Percentiles rank a stretch among this genome's conserved stretches.
Conservation (phyloP, 2,888 invertebrate genomes). For the Volucella zonaria region DNA sequence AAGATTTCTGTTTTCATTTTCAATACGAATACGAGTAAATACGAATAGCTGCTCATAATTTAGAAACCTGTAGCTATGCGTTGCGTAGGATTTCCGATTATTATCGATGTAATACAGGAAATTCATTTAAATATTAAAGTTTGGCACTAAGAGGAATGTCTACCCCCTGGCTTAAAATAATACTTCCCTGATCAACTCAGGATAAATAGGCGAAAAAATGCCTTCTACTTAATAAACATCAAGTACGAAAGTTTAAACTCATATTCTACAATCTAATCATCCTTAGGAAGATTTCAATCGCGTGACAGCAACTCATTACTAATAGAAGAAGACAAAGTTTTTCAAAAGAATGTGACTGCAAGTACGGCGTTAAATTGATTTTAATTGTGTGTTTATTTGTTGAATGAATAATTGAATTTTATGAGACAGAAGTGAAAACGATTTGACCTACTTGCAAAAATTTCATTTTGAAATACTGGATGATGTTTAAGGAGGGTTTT, state of each 20-base stretch:
- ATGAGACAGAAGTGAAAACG: slow-evolving; percentile 68
- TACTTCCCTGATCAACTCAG: too few relatives aligned
- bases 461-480: slow-evolving; percentile 22
- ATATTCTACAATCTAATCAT: slow-evolving; percentile 48
- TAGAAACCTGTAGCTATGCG: too few relatives aligned
- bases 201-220: slow-evolving; percentile 10
- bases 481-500: slow-evolving; percentile 40
- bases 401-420: slow-evolving; percentile 72
- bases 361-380: slow-evolving; percentile 72
- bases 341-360: slow-evolving; percentile 68
- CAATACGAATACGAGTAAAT: too few relatives aligned
- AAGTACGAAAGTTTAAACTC: slow-evolving; percentile 37
- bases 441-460: slow-evolving; percentile 67
- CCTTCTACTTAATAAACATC: slow-evolving; percentile 47
- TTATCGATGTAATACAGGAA: too few relatives aligned
- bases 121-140: too few relatives aligned
- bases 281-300: slow-evolving; percentile 58
- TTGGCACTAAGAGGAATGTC: too few relatives aligned
- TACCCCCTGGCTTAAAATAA: too few relatives aligned
- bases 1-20: background rate
- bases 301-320: slow-evolving; percentile 61
- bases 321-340: slow-evolving; percentile 54
- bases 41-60: too few relatives aligned
- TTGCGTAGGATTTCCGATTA: too few relatives aligned
- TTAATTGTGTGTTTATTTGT: slow-evolving; percentile 74